Evolutionary conservation across 2,113 vertebrate genomes (phyloP).

Genomic region (Austrofundulus limnaeus): DNA sequence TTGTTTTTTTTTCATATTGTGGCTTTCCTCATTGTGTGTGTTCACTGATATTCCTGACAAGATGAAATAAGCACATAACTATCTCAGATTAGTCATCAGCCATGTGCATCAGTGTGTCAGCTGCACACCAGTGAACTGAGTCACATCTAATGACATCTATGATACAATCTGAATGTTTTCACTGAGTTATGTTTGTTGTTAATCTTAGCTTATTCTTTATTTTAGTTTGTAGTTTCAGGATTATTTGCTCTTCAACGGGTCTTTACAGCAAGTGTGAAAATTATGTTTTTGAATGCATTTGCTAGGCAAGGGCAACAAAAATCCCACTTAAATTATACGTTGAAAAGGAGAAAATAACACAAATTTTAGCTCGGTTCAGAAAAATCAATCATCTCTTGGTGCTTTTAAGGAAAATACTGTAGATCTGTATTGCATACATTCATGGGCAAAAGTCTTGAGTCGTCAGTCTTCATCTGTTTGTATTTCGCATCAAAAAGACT

Average conservation of each 20-base stretch:
- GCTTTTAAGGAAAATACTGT: too few species aligned
- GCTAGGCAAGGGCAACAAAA: neutral
- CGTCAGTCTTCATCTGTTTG: too few species aligned
- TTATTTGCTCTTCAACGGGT: neutral
- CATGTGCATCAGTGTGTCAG: conserved; percentile 14
- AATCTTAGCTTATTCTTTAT: neutral
- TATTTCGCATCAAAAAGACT: too few species aligned
- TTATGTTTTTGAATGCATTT: neutral
- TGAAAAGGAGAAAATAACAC: too few species aligned
- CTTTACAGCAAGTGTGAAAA: neutral
- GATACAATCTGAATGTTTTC: conserved; percentile 3
- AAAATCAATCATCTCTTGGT: too few species aligned
- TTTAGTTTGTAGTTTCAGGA: neutral
- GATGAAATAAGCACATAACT: conserved; percentile 15
- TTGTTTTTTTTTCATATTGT: neutral
- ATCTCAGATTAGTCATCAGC: conserved; percentile 19
- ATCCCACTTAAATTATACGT: neutral
- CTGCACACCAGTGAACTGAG: conserved; percentile 3
- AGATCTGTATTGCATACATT: too few species aligned
- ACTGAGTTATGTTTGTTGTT: neutral
- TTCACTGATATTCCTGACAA: conserved; percentile 13
- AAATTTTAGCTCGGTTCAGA: too few species aligned
- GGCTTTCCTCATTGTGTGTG: neutral
- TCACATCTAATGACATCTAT: conserved; percentile 9
- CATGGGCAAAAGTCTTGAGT: too few species aligned